Evolutionary conservation across 2,888 invertebrate species (phyloP).

Genomic region (Chrysolina haemoptera): DNA sequence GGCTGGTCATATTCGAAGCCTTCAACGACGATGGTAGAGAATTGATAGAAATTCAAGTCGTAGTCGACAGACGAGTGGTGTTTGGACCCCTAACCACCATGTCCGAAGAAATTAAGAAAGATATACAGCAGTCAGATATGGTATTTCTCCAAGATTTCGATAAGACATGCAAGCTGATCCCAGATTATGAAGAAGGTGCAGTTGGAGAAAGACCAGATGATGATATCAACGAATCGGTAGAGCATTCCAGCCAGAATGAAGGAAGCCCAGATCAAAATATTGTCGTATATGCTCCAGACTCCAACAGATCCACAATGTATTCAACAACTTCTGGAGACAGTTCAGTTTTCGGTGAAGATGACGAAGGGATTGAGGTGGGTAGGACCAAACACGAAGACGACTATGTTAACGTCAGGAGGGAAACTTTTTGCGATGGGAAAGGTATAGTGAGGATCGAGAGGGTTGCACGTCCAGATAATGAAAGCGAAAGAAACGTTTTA

Average conservation of each 20-base stretch:
- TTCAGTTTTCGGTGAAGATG: conserved; percentile 40
- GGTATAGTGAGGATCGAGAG: conserved; percentile 57
- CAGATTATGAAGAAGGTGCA: neutral
- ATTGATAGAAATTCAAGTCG: conserved; percentile 56
- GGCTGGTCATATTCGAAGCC: conserved; percentile 58
- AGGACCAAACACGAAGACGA: conserved; percentile 33
- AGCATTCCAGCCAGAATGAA: neutral
- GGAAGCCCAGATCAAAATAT: conserved; percentile 13
- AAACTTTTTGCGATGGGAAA: conserved; percentile 54
- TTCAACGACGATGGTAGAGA: conserved; percentile 61
- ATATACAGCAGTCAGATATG: conserved; percentile 43
- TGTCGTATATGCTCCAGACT: conserved; percentile 38
- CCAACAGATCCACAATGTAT: conserved; percentile 54
- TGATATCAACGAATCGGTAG: neutral
- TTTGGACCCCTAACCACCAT: conserved; percentile 4
- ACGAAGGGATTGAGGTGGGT: conserved; percentile 43
- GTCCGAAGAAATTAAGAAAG: conserved; percentile 29
- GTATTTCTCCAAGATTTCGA: conserved; percentile 44
- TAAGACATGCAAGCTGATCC: conserved; percentile 33
- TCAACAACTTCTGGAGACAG: conserved; percentile 53
- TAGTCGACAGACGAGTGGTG: conserved; percentile 52
- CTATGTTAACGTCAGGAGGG: conserved; percentile 48
- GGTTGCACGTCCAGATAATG: conserved; percentile 36
- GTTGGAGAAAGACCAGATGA: neutral
- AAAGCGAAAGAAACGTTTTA: neutral